Base-by-base conservation (phyloP, 92 coral and sea anemone species). In the Virgularia gustaviana region DNA sequence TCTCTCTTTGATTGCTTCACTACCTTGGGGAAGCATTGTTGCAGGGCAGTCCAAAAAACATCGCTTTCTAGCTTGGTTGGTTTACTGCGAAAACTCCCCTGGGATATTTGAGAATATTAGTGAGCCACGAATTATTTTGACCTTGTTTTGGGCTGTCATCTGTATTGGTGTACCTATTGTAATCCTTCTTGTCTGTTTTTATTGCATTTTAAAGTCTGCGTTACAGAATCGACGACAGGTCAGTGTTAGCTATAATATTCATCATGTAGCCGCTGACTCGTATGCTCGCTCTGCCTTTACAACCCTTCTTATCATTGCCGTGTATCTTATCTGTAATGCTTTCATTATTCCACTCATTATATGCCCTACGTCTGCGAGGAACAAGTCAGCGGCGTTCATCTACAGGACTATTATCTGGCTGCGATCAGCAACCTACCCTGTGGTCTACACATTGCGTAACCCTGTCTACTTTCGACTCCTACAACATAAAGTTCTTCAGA, bases 11-110 rank as follows among this genome's bases (percentile, higher is more conserved):
- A 32, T 87, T 2, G 78, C 77, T 0, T 78, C 92, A 25, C 65
- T 84, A 36, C 92, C 92, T n/a, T 87, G 92, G 92, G 84, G 85
- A 19, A 16, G 60, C 11, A 49, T 68, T 0, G 54, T 83, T 35
- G 81, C 77, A 29, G 72, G 73, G 55, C 65, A 56, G n/a, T 43
- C 72, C 9, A 75, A 84, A 18, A 83, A 81, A 33, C 59, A 66
- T 51, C 78, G 92, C 35, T 87, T 84, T 30, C 78, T 87, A 2
- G 92, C 92, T 33, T 87, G 92, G 92, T 83, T 87, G 4, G 77
- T 87, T 2, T 84, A 84, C 76, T 87, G 92, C 32, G 73, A 77
- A 35, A 66, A 80, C 9, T 80, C 85, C 37, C 77, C 82, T 31
- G 83, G 78, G 0, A 47, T 78, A 13, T 71, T 53, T 18, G 76